Conservation (phyloP, 2,888 invertebrate genomes). For the Brachylomia viminalis region DNA sequence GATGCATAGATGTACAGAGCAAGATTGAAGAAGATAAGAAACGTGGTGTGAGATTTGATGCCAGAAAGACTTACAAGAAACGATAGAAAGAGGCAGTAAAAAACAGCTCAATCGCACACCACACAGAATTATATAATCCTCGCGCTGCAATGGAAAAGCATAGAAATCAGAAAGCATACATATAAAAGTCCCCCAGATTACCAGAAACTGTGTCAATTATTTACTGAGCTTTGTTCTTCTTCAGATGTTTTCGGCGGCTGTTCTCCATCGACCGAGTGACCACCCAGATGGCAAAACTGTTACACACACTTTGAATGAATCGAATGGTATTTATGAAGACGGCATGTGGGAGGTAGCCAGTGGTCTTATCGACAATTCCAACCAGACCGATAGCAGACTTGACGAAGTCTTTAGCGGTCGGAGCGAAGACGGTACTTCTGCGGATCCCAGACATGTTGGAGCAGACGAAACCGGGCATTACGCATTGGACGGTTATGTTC, state of each 20-base stretch:
- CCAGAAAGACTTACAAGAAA: background rate
- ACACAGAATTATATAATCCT: background rate
- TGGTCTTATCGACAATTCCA: slow-evolving; percentile 92
- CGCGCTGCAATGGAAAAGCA: slow-evolving; percentile 5
- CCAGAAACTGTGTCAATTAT: slow-evolving; percentile 21
- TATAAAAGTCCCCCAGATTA: slow-evolving; percentile 9
- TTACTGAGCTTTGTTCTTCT: slow-evolving; percentile 88
- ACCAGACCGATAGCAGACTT: slow-evolving; percentile 93
- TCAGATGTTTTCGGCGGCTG: slow-evolving; percentile 90
- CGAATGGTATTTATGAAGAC: slow-evolving; percentile 89
- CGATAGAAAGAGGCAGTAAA: background rate
- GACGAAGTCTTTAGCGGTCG: slow-evolving; percentile 93
- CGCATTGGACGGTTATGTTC: slow-evolving; percentile 94
- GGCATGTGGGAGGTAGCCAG: slow-evolving; percentile 94
- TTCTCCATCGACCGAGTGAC: slow-evolving; percentile 92
- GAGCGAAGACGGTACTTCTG: slow-evolving; percentile 93
- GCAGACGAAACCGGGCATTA: slow-evolving; percentile 96
- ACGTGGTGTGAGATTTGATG: background rate
- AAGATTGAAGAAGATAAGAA: background rate
- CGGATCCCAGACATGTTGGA: slow-evolving; percentile 97
- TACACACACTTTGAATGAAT: slow-evolving; percentile 86
- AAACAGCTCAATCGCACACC: background rate
- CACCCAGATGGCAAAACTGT: slow-evolving; percentile 91
- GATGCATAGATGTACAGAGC: background rate
- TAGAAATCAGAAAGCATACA: slow-evolving; percentile 35